Percentiles rank a stretch among this genome's conserved stretches.
phyloP scores from a whole-genome alignment of 2,888 invertebrate genomes.

The Pecten maximus region DNA sequence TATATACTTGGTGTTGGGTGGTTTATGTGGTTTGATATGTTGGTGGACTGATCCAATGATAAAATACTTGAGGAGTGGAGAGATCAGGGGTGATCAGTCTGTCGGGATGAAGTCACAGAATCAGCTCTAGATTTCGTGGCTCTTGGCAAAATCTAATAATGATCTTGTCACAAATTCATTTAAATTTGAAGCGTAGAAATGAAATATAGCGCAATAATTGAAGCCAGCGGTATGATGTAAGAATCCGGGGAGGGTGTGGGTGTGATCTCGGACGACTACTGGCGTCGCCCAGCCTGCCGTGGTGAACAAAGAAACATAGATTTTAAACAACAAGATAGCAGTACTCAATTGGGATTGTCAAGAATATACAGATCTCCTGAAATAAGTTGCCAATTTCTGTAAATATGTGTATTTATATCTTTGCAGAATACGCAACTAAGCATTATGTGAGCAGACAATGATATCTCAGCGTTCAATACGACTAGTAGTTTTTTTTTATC shows the following conservation, averaged over 20 bases:
- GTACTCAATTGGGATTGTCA: neutral
- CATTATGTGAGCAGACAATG: neutral
- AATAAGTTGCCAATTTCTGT: constrained; percentile 35
- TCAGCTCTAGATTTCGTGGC: neutral
- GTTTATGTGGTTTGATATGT: too few relatives aligned
- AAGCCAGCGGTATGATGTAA: neutral
- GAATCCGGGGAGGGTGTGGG: neutral
- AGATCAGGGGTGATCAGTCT: too few relatives aligned
- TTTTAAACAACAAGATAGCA: constrained; percentile 23
- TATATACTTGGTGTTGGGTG: too few relatives aligned
- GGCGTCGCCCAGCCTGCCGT: constrained; percentile 14
- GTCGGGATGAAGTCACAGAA: neutral
- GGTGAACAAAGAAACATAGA: constrained; percentile 12
- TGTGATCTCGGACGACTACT: neutral
- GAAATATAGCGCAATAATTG: neutral
- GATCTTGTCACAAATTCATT: constrained; percentile 10
- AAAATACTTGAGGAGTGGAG: too few relatives aligned
- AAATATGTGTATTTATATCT: constrained; percentile 28
- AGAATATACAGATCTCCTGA: constrained; percentile 6
- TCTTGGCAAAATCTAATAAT: neutral
- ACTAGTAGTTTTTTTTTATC: neutral
- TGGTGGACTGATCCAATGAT: too few relatives aligned
- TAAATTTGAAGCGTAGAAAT: neutral
- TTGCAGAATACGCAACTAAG: constrained; percentile 30
- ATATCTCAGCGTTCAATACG: neutral